Evolutionary conservation across 2,888 invertebrate genomes (phyloP), one percentile per base, ranked within the genome.

Genomic region (Brachyptera putata): DNA sequence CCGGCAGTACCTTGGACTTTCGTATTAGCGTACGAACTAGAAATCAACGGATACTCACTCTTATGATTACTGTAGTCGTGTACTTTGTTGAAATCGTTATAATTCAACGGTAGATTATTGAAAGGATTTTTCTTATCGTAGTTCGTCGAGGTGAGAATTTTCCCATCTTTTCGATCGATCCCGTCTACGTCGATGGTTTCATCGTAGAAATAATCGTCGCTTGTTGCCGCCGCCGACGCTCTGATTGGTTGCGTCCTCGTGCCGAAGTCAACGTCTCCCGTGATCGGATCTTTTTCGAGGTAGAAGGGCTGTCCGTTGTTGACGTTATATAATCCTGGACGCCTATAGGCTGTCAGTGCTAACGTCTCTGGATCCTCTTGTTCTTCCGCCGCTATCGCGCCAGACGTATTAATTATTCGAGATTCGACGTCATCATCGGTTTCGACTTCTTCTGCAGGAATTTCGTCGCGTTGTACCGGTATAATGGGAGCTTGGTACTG

Each of bases 241-340:
- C 61, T 21, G 70, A 72, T 63, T 72, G 76, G 61, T 0, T 78
- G 75, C 1, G 79, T 77, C 68, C 79, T 80, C 37, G 78, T 76
- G 61, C 77, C 80, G 62, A 85, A 85, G 69, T 85, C 83, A 36
- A 85, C 76, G 65, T 79, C 77, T 1, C 86, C 86, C 0, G 85
- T 86, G 24, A 84, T 70, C 0, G 86, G 85, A 73, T 86, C 85
- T 67, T 84, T 84, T 64, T 84, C 83, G 4, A 85, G 76, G 60
- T 85, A 85, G 69, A 86, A 86, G 0, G 86, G 85, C 68, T 84
- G 84, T 14, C 86, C 86, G 62, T 83, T 82, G 69, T 86, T 85
- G 69, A 86, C 84, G 41, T 82, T 80, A 67, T 78, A 61, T 9
- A 61, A 41, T 9, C 61, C 61, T n/a, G 61, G 55, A 34, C 59